Percentiles rank a stretch among this genome's conserved stretches.
These are phyloP conservation scores for Amorpha juglandis DNA, from an alignment of 2,888 invertebrate species.

Conservation along the genomic window DNA sequence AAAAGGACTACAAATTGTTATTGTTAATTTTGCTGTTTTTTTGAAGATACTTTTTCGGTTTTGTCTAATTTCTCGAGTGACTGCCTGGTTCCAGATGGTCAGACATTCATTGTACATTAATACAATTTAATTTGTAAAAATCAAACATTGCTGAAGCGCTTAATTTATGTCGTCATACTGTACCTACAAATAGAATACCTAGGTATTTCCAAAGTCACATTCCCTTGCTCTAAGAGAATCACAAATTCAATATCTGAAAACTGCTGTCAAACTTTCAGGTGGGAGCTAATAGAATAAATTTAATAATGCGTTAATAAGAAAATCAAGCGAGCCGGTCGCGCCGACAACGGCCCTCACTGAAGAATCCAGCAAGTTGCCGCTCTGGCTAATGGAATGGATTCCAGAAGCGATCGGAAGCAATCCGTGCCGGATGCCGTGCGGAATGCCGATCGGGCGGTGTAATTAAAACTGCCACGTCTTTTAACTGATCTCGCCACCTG, in stretches of 20 bases:
- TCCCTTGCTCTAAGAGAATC: neutral
- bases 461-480: slow-evolving; percentile 75
- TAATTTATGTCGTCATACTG: too few species aligned
- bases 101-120: too few species aligned
- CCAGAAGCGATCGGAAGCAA: slow-evolving; percentile 58
- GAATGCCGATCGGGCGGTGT: slow-evolving; percentile 71
- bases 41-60: too few species aligned
- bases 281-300: slow-evolving; percentile 41
- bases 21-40: too few species aligned
- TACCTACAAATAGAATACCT: too few species aligned
- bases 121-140: too few species aligned
- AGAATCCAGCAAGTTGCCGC: slow-evolving; percentile 63
- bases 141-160: too few species aligned
- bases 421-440: slow-evolving; percentile 52
- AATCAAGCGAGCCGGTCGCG: slow-evolving; percentile 44
- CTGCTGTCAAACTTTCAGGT: slow-evolving; percentile 16
- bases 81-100: too few species aligned
- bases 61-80: too few species aligned
- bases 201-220: neutral
- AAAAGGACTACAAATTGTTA: too few species aligned
- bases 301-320: slow-evolving; percentile 45
- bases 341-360: slow-evolving; percentile 47
- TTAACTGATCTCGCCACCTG: slow-evolving; percentile 67
- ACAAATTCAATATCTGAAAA: neutral
- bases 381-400: slow-evolving; percentile 71